Base-by-base conservation (phyloP, 2,888 invertebrate species). In the Hybos culiciformis region DNA sequence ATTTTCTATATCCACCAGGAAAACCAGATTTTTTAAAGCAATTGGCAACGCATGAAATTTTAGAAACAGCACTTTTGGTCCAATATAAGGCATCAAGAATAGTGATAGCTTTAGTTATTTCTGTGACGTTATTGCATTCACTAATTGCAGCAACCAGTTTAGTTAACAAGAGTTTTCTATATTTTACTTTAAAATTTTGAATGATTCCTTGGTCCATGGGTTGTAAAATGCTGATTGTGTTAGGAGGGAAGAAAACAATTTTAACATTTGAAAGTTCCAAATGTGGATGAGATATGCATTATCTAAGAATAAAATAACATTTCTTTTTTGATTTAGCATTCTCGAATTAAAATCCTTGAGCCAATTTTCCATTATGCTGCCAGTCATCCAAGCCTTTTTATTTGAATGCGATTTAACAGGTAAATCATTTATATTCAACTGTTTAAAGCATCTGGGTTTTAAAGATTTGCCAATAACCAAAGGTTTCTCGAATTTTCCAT, bases 381-480 rank as follows among this genome's bases (percentile, higher is more conserved):
- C 29, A 15, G 48, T 50, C 53, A 55, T 51, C 53, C 51, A 48
- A 26, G 48, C 47, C 42, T 51, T 51, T 42, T 48, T 50, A 41
- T 52, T 52, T 6, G 37, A 26, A 42, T 45, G 18, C 51, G 51
- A 53, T 15, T 37, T 19, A 26, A 48, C 49, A 26, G 47, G 48
- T 19, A 53, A 43, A 23, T 44, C 26, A 24, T 46, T 42, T 12
- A 48, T 41, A 17, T 45, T 14, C 11, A 45, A 15, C 8, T 29
- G 21, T 41, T 44, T 45, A 39, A 47, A 49, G 39, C 48, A 45
- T 31, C 41, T 26, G 14, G 48, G 48, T 46, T 51, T 49, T 17
- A 26, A 33, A 32, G 48, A 44, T 41, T 51, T 53, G 15, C 53
- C 51, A 24, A 53, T 51, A 9, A 53, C 46, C 21, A 55, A 40